Evolutionary conservation across 2,797 vertebrate species (phyloP).

Genomic region (Aeoliscus strigatus): DNA sequence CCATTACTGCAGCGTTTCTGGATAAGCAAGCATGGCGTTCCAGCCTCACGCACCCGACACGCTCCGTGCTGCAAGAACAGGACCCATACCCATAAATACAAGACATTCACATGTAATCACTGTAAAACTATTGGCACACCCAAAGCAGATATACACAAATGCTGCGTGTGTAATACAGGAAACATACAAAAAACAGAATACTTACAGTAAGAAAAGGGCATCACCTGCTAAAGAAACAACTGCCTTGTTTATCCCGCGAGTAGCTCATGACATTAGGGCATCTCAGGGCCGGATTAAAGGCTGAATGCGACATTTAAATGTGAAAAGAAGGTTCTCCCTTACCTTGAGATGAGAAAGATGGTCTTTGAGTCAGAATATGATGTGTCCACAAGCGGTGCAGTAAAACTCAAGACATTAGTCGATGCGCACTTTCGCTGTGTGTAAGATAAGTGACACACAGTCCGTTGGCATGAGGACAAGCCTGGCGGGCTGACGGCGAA

Average conservation of each 20-base stretch:
- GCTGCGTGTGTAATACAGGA: constrained; percentile 35
- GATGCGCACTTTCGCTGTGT: constrained; percentile 35
- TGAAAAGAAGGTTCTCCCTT: constrained; percentile 24
- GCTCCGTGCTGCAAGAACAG: constrained; percentile 44
- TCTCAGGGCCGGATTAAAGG: not conserved
- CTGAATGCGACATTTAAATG: constrained; percentile 1
- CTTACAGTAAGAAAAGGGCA: constrained; percentile 15
- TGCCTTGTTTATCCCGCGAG: constrained; percentile 6
- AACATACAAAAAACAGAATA: too few species aligned
- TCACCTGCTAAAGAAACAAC: not conserved
- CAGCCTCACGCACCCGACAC: constrained; percentile 45
- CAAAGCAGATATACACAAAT: constrained; percentile 44
- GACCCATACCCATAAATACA: constrained; percentile 41
- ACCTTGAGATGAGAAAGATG: constrained; percentile 36
- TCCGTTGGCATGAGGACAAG: constrained; percentile 47
- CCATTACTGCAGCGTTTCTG: constrained; percentile 61
- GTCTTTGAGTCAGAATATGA: not conserved
- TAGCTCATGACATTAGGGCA: not conserved
- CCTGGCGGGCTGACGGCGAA: constrained; percentile 42
- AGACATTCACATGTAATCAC: constrained; percentile 62
- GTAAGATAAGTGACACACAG: constrained; percentile 43
- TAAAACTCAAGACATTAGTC: constrained; percentile 22
- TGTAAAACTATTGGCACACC: constrained; percentile 43
- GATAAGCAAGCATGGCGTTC: constrained; percentile 51
- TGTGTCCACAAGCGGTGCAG: constrained; percentile 15